Evolutionary conservation across 1,140 invertebrate genomes (phyloP).

Genomic region (Polypedilum vanderplanki): DNA sequence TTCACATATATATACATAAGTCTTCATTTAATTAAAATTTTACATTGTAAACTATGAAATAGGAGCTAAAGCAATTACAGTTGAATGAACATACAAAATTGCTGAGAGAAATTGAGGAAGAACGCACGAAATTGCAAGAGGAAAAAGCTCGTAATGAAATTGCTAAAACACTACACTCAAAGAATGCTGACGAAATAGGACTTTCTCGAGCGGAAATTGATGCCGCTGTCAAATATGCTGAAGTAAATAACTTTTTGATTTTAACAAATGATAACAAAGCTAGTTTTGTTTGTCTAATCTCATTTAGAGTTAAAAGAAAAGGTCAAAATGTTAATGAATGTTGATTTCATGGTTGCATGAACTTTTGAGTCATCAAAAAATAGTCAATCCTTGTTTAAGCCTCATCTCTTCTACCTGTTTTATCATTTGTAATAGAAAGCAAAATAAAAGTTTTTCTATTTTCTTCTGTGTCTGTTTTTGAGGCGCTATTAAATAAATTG

Average conservation of each 20-base stretch:
- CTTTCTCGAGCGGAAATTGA: slow-evolving; percentile 45
- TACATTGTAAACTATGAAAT: slow-evolving; percentile 30
- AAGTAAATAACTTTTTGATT: slow-evolving; percentile 30
- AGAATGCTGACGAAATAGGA: slow-evolving; percentile 37
- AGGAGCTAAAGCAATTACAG: slow-evolving; percentile 44
- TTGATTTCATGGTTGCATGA: too few relatives aligned
- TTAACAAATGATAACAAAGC: too few relatives aligned
- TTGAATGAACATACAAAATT: slow-evolving; percentile 44
- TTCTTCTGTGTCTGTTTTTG: too few relatives aligned
- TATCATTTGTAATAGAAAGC: too few relatives aligned
- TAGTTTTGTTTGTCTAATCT: too few relatives aligned
- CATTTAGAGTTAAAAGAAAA: too few relatives aligned
- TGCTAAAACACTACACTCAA: slow-evolving; percentile 39
- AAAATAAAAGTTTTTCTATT: too few relatives aligned
- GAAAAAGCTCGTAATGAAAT: slow-evolving; percentile 45
- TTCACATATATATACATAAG: slow-evolving; percentile 27
- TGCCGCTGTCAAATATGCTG: slow-evolving; percentile 45
- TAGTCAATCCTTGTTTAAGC: too few relatives aligned
- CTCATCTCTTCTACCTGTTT: too few relatives aligned
- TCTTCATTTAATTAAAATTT: slow-evolving; percentile 1
- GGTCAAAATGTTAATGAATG: too few relatives aligned
- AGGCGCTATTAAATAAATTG: too few relatives aligned
- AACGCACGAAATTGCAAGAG: slow-evolving; percentile 41
- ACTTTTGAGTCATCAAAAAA: too few relatives aligned
- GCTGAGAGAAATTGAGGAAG: slow-evolving; percentile 44